These are phyloP conservation scores for Poicephalus meyeri DNA, from an alignment of 2,113 vertebrate species.

Conservation along the genomic window DNA sequence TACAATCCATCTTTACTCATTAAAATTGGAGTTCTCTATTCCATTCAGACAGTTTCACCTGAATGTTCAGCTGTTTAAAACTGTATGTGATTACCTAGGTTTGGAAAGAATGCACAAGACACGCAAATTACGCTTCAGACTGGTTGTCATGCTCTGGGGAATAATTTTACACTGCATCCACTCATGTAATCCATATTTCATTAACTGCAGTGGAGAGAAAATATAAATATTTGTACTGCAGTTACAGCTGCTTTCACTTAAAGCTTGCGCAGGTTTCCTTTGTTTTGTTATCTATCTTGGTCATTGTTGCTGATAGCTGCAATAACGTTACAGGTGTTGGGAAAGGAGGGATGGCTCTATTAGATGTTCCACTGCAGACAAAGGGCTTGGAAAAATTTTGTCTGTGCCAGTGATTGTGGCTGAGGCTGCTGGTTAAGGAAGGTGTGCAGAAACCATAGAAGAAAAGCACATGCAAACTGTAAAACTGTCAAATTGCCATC, in stretches of 20 bases:
- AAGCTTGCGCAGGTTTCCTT: neutral
- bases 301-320: neutral
- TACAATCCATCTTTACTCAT: neutral
- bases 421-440: neutral
- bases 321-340: neutral
- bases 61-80: neutral
- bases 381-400: neutral
- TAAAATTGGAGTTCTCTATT: neutral
- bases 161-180: conserved; percentile 60
- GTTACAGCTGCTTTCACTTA: conserved; percentile 32
- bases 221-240: conserved; percentile 44
- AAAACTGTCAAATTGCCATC: neutral
- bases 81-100: conserved; percentile 32
- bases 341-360: neutral
- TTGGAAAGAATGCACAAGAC: conserved; percentile 53
- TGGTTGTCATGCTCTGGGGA: conserved; percentile 34
- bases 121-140: conserved; percentile 40
- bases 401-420: neutral
- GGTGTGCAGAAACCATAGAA: neutral
- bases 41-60: neutral
- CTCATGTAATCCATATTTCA: conserved; percentile 55
- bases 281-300: neutral
- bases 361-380: neutral
- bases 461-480: neutral
- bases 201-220: conserved; percentile 56